Conservation (phyloP, 2,888 invertebrate species). For the Rhingia rostrata region DNA sequence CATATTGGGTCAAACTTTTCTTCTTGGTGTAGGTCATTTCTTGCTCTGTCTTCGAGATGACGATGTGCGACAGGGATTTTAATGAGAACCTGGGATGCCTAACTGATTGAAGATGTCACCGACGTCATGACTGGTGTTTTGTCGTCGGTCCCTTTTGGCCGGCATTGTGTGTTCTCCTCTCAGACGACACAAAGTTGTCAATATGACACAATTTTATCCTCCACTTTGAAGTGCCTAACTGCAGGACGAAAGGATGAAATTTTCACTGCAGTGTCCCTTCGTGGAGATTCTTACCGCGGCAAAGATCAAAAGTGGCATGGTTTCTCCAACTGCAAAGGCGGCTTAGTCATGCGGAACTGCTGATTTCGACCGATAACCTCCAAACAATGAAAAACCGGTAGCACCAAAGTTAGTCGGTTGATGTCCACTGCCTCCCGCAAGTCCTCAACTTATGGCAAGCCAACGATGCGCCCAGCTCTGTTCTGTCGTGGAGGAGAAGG, state of each 20-base stretch:
- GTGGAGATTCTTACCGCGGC: conserved; percentile 23
- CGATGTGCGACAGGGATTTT: conserved; percentile 38
- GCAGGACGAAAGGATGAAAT: conserved; percentile 33
- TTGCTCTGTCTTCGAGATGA: background rate
- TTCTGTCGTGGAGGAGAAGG: conserved; percentile 21
- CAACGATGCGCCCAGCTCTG: background rate
- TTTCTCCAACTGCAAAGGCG: conserved; percentile 22
- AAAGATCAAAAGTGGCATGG: conserved; percentile 43
- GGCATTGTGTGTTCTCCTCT: conserved; percentile 16
- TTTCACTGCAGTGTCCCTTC: background rate
- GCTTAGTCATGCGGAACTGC: conserved; percentile 66
- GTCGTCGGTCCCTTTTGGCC: conserved; percentile 58
- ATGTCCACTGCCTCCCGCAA: conserved; percentile 65
- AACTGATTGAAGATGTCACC: conserved; percentile 23
- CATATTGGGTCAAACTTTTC: conserved; percentile 63
- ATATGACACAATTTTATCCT: conserved; percentile 67
- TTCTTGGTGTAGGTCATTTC: conserved; percentile 61
- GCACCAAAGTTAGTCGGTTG: conserved; percentile 36
- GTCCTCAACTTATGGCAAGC: conserved; percentile 30
- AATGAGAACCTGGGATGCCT: conserved; percentile 48
- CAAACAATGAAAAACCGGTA: conserved; percentile 71
- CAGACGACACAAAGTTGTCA: conserved; percentile 55
- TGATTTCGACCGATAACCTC: conserved; percentile 68
- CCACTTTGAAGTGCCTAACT: conserved; percentile 38
- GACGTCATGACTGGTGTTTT: background rate